Percentiles rank a stretch among this genome's conserved stretches.
phyloP scores from a whole-genome alignment of 2,888 invertebrate genomes.

The Phyto melanocephala region DNA sequence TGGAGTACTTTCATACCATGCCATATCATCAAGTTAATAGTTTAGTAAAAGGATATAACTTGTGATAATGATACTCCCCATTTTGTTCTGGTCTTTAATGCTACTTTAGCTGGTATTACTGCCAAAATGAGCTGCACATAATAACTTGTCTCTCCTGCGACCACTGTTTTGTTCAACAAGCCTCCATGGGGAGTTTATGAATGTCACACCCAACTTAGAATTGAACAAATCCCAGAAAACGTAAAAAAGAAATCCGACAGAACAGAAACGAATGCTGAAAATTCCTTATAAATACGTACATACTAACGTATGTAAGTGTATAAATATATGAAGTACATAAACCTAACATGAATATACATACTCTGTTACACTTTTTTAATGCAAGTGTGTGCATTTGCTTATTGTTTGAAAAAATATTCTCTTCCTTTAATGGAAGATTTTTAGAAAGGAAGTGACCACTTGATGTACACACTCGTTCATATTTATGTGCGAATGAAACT shows the following conservation, averaged over 20 bases:
- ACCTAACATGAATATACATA: constrained; percentile 20
- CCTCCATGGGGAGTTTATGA: constrained; percentile 17
- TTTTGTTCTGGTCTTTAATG: constrained; percentile 28
- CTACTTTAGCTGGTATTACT: constrained; percentile 20
- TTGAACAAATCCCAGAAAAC: constrained; percentile 29
- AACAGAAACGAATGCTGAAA: background rate
- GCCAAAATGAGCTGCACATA: constrained; percentile 16
- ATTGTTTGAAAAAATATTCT: background rate
- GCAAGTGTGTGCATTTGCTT: background rate
- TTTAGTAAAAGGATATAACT: constrained; percentile 17
- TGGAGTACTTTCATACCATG: background rate
- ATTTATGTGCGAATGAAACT: background rate
- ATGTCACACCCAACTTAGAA: constrained; percentile 55
- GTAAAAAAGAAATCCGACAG: background rate
- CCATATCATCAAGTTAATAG: constrained; percentile 11
- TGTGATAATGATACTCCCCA: constrained; percentile 38
- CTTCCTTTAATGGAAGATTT: constrained; percentile 1
- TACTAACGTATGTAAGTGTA: background rate
- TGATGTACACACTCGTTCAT: constrained; percentile 30
- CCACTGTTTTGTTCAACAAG: background rate
- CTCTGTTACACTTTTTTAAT: background rate
- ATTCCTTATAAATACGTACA: background rate
- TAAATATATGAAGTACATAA: background rate
- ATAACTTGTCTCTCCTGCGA: constrained; percentile 16
- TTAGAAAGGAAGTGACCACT: constrained; percentile 46